Evolutionary conservation across 2,113 vertebrate species (phyloP).

Genomic region (Edolisoma coerulescens): DNA sequence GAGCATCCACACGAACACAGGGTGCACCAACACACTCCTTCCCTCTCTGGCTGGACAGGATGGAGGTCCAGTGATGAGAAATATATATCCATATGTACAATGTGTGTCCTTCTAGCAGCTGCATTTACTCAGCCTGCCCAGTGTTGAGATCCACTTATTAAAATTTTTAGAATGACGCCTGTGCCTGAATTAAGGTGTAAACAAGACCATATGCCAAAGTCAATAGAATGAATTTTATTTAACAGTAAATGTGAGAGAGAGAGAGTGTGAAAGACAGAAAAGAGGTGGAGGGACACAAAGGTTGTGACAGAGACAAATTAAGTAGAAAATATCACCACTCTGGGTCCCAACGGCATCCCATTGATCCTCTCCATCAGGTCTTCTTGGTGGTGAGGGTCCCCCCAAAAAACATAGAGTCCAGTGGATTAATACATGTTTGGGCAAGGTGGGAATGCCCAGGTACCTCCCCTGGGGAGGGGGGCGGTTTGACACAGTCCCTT

Average conservation of each 20-base stretch:
- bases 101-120: neutral
- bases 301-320: neutral
- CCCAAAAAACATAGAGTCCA: neutral
- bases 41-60: neutral
- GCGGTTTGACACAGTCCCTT: no score
- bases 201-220: neutral
- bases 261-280: neutral
- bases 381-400: neutral
- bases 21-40: neutral
- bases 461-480: rapidly evolving
- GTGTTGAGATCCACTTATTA: neutral
- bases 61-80: neutral
- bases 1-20: neutral
- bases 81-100: no score
- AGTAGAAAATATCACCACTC: neutral
- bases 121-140: neutral
- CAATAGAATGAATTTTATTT: neutral
- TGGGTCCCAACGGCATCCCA: no score
- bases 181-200: neutral
- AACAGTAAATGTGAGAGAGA: neutral
- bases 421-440: neutral
- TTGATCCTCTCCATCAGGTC: neutral
- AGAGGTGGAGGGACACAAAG: neutral
- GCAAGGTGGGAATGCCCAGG: no score
- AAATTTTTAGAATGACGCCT: neutral